Evolutionary conservation across 2,797 vertebrate genomes (phyloP), one percentile per base, ranked within the genome.

Genomic region (Hafferia zeledoni): DNA sequence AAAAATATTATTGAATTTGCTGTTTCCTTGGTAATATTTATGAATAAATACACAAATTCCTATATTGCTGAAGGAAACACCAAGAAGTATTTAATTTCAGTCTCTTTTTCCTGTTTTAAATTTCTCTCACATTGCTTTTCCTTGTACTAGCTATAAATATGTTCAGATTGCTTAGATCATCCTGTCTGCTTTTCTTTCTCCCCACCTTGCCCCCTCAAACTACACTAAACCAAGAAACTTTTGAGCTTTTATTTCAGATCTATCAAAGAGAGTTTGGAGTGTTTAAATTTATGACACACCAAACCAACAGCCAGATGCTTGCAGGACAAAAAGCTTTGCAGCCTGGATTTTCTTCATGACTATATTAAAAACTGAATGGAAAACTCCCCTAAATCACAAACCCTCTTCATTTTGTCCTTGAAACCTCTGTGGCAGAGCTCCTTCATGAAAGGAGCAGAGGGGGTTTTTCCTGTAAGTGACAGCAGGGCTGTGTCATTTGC

Each of bases 381-480:
- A 44, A 8, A 6, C 41, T 12, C 30, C 37, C 61, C 5, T 4
- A 15, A 3, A 3, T 4, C 65, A 11, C 25, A 57, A 68, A 63
- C 4, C 10, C 46, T 83, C n/a, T 92, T 83, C 11, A 33, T 31
- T 68, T 83, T 86, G 65, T 72, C 83, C 93, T 93, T 92, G 77
- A 75, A 71, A 39, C 9, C 13, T 60, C 72, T 23, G 16, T 20
- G 52, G 37, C 30, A 25, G 55, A 3, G 9, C 12, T 64, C n/a
- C 67, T 70, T 35, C 76, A 16, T 3, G 16, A 31, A 28, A 86
- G 41, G 18, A 68, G 22, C 13, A 11, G 80, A 75, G 27, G 27
- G 15, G 11, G 16, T 77, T 93, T 87, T 89, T 74, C 39, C 72
- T 0, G 1, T 60, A 37, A 27, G 23, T 93, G 64, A 33, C 10